These are phyloP conservation scores for Drosophila seclusa DNA, from an alignment of 2,888 invertebrate species.

Conservation along the genomic window DNA sequence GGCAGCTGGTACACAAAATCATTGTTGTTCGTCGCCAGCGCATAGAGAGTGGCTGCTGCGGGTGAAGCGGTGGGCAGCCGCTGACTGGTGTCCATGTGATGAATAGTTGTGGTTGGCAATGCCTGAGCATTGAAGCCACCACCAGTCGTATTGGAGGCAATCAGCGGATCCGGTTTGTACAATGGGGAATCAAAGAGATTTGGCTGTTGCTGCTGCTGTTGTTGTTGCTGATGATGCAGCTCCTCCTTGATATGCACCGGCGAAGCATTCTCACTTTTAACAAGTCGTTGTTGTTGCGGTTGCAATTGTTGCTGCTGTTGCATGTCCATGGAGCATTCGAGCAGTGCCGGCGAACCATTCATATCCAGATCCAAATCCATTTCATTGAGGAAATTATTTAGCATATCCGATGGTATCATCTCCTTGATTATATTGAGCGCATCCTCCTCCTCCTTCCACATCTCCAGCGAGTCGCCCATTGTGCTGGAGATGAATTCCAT, in stretches of 20 bases:
- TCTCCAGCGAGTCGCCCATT: slow-evolving; percentile 78
- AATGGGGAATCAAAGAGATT: slow-evolving; percentile 50
- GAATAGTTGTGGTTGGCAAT: slow-evolving; percentile 67
- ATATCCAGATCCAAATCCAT: slow-evolving; percentile 79
- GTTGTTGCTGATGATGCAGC: slow-evolving; percentile 19
- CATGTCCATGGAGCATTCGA: slow-evolving; percentile 63
- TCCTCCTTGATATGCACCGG: slow-evolving; percentile 73
- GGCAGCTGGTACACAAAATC: slow-evolving; percentile 73
- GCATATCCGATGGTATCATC: slow-evolving; percentile 83
- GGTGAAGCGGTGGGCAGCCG: slow-evolving; percentile 41
- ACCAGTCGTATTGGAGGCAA: slow-evolving; percentile 69
- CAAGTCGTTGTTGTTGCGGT: slow-evolving; percentile 32
- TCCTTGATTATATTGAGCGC: slow-evolving; percentile 83
- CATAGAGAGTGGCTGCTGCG: slow-evolving; percentile 58
- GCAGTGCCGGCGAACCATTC: slow-evolving; percentile 50
- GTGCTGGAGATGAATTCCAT: slow-evolving; percentile 76
- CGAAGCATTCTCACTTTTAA: slow-evolving; percentile 66
- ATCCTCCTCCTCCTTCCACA: slow-evolving; percentile 83
- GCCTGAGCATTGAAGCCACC: slow-evolving; percentile 34
- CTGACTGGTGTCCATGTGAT: slow-evolving; percentile 62
- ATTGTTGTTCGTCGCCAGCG: slow-evolving; percentile 44
- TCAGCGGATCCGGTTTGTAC: slow-evolving; percentile 81
- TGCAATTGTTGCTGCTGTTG: slow-evolving; percentile 36
- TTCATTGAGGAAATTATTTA: slow-evolving; percentile 82
- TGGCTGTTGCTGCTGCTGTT: slow-evolving; percentile 37